Conservation (phyloP, 2,113 vertebrate genomes). For the Microcebus jonahi region DNA sequence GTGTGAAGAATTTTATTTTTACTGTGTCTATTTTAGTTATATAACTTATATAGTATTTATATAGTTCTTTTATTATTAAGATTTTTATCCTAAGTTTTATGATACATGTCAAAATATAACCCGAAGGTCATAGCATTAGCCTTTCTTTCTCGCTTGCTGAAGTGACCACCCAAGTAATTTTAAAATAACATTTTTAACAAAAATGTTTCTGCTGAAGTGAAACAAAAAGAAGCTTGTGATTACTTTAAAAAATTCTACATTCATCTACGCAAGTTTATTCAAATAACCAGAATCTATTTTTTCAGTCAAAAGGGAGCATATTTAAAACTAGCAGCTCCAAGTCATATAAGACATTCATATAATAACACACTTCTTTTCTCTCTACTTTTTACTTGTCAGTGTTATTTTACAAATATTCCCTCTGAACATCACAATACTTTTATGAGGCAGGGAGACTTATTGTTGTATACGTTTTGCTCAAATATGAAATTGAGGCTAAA, state of each 20-base stretch:
- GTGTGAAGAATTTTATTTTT: background rate
- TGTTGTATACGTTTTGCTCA: background rate
- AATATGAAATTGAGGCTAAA: background rate
- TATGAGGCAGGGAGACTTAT: background rate
- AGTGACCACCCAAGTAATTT: constrained; percentile 30
- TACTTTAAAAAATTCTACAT: background rate
- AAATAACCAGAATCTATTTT: background rate
- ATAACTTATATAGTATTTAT: background rate
- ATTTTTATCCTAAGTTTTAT: background rate
- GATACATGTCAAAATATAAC: background rate
- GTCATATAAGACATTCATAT: background rate
- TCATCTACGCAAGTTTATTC: background rate
- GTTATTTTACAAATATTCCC: background rate
- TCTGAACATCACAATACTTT: background rate
- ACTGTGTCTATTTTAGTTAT: background rate
- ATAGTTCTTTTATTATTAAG: background rate
- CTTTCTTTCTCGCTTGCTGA: background rate
- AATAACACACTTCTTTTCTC: background rate
- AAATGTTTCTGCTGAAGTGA: constrained; percentile 36
- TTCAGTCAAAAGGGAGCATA: background rate
- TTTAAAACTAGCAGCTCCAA: background rate
- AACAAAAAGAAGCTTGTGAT: background rate
- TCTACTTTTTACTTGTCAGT: background rate
- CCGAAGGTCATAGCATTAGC: background rate
- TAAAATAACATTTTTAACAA: constrained; percentile 29